Evolutionary conservation across 2,797 vertebrate species (phyloP), one percentile per base, ranked within the genome.

Genomic region (Cygnus olor): DNA sequence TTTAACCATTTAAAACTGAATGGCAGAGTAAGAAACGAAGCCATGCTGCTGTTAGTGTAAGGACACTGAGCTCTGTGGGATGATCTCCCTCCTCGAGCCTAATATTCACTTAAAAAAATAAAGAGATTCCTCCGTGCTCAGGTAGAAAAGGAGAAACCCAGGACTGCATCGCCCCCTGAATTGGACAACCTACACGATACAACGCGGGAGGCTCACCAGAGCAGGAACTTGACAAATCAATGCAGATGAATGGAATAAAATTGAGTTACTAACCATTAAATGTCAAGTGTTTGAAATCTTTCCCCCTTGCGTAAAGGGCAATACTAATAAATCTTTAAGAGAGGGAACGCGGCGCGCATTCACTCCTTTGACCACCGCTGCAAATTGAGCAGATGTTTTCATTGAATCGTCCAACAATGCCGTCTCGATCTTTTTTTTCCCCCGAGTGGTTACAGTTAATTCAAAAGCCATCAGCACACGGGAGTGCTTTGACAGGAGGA

Each of bases 251-350:
- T 66, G 80, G 91, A 97, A 96, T 88, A 85, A 97, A 97, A 97
- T 86, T 95, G 94, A 96, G 85, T 95, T 95, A 96, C 93, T 95
- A 94, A 94, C 90, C 93, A 95, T 91, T 94, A 96, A 97, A 92
- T 74, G 91, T 95, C 94, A 94, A 96, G 94, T 51, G 45, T 74
- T 93, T 90, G 94, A 96, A 90, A 85, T 95, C 92, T 93, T 85
- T 80, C 80, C 76, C 92, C 80, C 89, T 92, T 2, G 53, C 7
- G 87, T 71, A 94, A 92, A 24, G 74, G 72, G 90, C 70, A 93
- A 94, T 96, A 93, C 76, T 94, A 90, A 97, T 97, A 96, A 95
- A 97, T 97, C 94, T 97, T 76, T 44, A 66, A 21, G 74, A 95
- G 87, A 93, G 42, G 80, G 79, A 88, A 69, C 25, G 1, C 32